Base-by-base conservation (phyloP, 2,888 invertebrate genomes). In the Agonopterix heracliana region DNA sequence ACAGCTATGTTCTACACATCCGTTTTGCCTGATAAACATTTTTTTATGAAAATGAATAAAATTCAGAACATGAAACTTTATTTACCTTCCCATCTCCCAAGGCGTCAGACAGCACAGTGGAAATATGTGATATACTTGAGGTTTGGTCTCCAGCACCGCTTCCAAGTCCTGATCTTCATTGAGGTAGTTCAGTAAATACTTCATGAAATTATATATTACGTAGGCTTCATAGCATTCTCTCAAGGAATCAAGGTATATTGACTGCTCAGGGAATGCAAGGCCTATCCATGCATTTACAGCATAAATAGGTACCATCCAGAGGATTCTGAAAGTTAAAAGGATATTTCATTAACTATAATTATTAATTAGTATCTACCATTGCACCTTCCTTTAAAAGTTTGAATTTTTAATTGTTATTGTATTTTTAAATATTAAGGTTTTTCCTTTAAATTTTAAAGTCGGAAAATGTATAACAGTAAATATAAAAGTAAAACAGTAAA, bases 301-400 rank as follows among this genome's bases (percentile, higher is more conserved):
- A 90, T 98, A 98, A 65, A 98, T 97, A 54, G 98, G 98, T 48
- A 98, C 98, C 98, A 98, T 98, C 97, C 98, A 98, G 61, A 98
- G 77, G 78, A 98, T 95, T 78, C 96, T 95, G 82, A 59, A 90
- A 90, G 7, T 26, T 26, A 7, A 14, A 44, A 10, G 38, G 11
- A 38, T 38, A n/a, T 38, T 1, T 10, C 38, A 38, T n/a, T 26
- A 26, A n/a, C n/a, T n/a, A n/a, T n/a, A n/a, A n/a, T n/a, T n/a
- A n/a, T n/a, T n/a, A n/a, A n/a, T n/a, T n/a, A n/a, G n/a, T n/a
- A n/a, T n/a, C n/a, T n/a, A n/a, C n/a, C n/a, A n/a, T n/a, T n/a
- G n/a, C n/a, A n/a, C n/a, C n/a, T n/a, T n/a, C n/a, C n/a, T n/a
- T n/a, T n/a, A n/a, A n/a, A n/a, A n/a, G n/a, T n/a, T n/a, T n/a